Base-by-base conservation (phyloP, 2,888 invertebrate genomes). In the Muschampia plurimacula region DNA sequence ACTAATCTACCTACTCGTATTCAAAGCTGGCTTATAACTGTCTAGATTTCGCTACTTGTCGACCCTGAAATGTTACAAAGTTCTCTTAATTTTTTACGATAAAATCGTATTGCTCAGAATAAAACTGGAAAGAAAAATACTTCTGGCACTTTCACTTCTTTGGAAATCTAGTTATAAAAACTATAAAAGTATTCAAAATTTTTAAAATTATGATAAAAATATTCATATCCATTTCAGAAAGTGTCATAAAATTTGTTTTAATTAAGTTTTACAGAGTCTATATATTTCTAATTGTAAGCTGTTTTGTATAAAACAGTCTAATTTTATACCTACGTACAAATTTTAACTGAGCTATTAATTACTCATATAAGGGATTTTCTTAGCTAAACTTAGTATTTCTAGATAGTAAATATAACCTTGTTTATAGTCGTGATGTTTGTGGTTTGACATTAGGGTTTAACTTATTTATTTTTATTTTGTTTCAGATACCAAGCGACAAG, bases 401-500 rank as follows among this genome's bases (percentile, higher is more conserved):
- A 28, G 28, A 28, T 28, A 28, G 2, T n/a, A n/a, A 13, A 22
- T 2, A 5, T 52, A 15, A 15, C 2, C n/a, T 52, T 52, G 3
- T 52, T n/a, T 52, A 52, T n/a, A 15, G 4, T 15, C 36, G 13
- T 36, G 2, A 32, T 59, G 2, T 59, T 59, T 28, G 6, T 32
- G 8, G 6, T 8, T 9, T 57, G 0, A 28, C 28, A 1, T 28
- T 28, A 28, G 28, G 28, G 28, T 28, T 28, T 28, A 28, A 28
- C 1, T 28, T 28, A 22, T 62, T 32, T 8, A 39, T 6, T 36
- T 77, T 73, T 77, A 36, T 79, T 76, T 90, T 88, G 86, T 90
- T 90, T 74, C 90, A 90, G 89, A 78, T 82, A 76, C 75, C 67
- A 60, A 49, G 63, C 70, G 73, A 70, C 66, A 57, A 72, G 77